A percentile compares a stretch with the other conserved stretches of the same genome.
Evolutionary conservation across 2,797 vertebrate species (phyloP).

Genomic region (Monodelphis domestica): DNA sequence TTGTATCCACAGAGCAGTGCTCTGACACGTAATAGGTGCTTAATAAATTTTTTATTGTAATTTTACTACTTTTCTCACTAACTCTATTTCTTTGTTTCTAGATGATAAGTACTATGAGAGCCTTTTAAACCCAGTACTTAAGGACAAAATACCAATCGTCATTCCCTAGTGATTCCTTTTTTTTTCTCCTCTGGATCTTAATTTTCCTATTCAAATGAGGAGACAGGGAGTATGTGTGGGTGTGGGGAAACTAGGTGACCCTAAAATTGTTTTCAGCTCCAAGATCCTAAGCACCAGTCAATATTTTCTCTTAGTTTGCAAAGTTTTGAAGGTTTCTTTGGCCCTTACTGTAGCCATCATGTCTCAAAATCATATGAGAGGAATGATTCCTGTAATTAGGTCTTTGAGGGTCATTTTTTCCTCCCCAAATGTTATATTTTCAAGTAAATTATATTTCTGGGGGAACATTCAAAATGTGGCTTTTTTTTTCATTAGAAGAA

Average conservation of each 20-base stretch:
- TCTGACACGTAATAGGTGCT: neutral
- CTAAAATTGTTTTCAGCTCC: neutral
- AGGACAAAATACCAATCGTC: neutral
- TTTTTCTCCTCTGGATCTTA: neutral
- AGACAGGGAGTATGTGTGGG: neutral
- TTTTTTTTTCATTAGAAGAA: constrained; percentile 44
- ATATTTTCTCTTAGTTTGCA: neutral
- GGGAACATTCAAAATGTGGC: constrained; percentile 36
- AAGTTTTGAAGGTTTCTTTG: constrained; percentile 7
- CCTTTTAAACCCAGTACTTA: neutral
- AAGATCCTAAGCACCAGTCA: neutral
- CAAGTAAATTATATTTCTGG: constrained; percentile 52
- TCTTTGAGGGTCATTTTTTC: constrained; percentile 26
- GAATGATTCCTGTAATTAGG: constrained; percentile 4
- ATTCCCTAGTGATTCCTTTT: neutral
- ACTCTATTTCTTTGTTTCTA: neutral
- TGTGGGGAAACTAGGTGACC: neutral
- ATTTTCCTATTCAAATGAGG: neutral
- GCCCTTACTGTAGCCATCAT: neutral
- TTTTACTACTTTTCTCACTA: neutral
- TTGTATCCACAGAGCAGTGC: neutral
- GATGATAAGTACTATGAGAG: neutral
- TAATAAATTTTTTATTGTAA: neutral
- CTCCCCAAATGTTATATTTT: constrained; percentile 51
- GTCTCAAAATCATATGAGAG: constrained; percentile 11